Conservation (phyloP, 2,797 vertebrate species). For the Pangasius krempfi region DNA sequence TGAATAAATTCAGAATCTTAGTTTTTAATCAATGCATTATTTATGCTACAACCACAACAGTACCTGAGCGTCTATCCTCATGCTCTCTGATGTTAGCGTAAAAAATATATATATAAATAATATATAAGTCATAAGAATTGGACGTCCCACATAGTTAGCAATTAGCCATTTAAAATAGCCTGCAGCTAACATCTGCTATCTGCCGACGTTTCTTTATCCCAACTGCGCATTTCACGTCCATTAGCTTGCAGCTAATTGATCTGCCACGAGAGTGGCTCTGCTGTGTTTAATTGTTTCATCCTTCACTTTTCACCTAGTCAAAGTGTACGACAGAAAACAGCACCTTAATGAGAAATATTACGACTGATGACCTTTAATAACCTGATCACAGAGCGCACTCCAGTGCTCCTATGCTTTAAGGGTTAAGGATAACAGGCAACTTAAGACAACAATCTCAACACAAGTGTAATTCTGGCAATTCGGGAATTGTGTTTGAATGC, state of each 20-base stretch:
- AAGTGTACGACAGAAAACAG: background rate
- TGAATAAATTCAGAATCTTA: background rate
- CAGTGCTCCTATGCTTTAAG: background rate
- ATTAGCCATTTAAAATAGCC: slow-evolving; percentile 54
- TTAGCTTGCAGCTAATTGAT: slow-evolving; percentile 26
- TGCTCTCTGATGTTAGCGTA: background rate
- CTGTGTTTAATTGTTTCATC: background rate
- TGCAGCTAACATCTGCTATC: slow-evolving; percentile 72
- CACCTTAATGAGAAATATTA: background rate
- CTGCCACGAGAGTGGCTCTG: background rate
- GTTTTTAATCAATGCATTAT: background rate
- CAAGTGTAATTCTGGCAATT: background rate
- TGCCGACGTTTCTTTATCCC: slow-evolving; percentile 6
- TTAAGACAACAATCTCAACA: background rate
- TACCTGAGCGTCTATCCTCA: background rate
- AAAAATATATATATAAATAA: background rate
- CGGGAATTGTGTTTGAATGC: background rate
- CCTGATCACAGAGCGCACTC: background rate
- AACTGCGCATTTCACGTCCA: slow-evolving; percentile 21
- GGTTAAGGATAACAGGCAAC: background rate
- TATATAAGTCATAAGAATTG: background rate
- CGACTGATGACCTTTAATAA: background rate
- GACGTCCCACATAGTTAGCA: slow-evolving; percentile 11
- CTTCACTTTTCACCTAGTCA: background rate
- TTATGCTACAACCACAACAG: background rate